These are phyloP conservation scores for Keiferia lycopersicella DNA, from an alignment of 2,888 invertebrate genomes.

Conservation along the genomic window DNA sequence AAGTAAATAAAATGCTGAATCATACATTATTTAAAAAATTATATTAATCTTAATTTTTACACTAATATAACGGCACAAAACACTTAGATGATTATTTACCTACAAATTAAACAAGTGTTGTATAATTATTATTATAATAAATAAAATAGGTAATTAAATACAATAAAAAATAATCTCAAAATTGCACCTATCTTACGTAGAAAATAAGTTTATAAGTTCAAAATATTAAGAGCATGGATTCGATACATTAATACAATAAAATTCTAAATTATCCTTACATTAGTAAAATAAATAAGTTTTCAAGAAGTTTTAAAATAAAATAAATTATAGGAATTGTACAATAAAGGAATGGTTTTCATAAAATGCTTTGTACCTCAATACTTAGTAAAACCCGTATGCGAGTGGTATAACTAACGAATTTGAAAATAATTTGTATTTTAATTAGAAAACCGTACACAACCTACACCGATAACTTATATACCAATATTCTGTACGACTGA, in stretches of 20 bases:
- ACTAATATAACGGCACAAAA: slow-evolving; percentile 1
- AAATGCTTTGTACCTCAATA: too few species aligned
- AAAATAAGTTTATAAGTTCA: background rate
- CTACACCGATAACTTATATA: too few species aligned
- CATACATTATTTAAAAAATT: background rate
- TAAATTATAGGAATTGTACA: too few species aligned
- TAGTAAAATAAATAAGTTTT: too few species aligned
- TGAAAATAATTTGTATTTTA: too few species aligned
- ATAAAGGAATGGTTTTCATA: too few species aligned
- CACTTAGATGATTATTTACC: background rate
- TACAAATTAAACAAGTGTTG: background rate
- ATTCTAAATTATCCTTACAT: background rate
- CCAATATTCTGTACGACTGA: too few species aligned
- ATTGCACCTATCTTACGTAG: background rate
- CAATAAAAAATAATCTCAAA: background rate
- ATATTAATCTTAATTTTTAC: background rate
- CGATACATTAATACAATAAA: too few species aligned
- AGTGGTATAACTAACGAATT: too few species aligned
- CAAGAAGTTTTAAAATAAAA: too few species aligned
- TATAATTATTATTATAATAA: background rate
- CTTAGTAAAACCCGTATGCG: too few species aligned
- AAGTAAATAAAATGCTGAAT: background rate
- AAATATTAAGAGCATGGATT: background rate
- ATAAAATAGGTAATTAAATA: background rate
- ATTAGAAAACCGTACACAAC: too few species aligned